Conservation (phyloP, 2,797 vertebrate genomes). For the Alosa sapidissima region DNA sequence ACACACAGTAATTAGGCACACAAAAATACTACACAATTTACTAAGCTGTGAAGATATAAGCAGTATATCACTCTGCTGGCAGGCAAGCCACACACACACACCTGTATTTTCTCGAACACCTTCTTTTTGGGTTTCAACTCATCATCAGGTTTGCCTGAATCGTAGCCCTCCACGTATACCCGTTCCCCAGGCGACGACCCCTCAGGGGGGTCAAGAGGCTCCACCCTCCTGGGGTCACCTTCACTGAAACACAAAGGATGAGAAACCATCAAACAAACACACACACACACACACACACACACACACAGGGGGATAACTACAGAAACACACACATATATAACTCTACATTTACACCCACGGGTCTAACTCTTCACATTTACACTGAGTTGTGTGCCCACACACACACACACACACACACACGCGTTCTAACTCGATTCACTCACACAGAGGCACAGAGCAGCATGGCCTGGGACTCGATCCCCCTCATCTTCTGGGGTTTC, state of each 20-base stretch:
- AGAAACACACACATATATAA: neutral
- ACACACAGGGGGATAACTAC: conserved; percentile 72
- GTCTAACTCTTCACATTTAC: too few relatives aligned
- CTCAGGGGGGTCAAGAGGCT: conserved; percentile 88
- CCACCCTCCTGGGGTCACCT: conserved; percentile 83
- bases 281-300: conserved; percentile 44
- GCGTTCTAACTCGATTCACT: conserved; percentile 54
- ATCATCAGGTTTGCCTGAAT: conserved; percentile 81
- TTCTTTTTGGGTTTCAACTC: conserved; percentile 97
- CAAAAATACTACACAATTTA: neutral
- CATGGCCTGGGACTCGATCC: conserved; percentile 96
- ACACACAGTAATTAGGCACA: neutral
- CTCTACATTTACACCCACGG: too few relatives aligned
- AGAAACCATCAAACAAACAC: neutral
- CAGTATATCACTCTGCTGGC: neutral
- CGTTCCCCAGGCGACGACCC: conserved; percentile 85
- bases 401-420: neutral
- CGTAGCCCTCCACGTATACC: conserved; percentile 89
- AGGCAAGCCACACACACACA: neutral
- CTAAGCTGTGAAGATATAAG: neutral
- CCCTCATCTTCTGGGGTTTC: conserved; percentile 97
- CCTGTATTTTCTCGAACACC: conserved; percentile 96
- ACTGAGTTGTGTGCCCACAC: too few relatives aligned
- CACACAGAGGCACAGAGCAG: conserved; percentile 90
- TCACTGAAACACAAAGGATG: conserved; percentile 63